Evolutionary conservation across 2,113 vertebrate species (phyloP).

Genomic region (Crocuta crocuta): DNA sequence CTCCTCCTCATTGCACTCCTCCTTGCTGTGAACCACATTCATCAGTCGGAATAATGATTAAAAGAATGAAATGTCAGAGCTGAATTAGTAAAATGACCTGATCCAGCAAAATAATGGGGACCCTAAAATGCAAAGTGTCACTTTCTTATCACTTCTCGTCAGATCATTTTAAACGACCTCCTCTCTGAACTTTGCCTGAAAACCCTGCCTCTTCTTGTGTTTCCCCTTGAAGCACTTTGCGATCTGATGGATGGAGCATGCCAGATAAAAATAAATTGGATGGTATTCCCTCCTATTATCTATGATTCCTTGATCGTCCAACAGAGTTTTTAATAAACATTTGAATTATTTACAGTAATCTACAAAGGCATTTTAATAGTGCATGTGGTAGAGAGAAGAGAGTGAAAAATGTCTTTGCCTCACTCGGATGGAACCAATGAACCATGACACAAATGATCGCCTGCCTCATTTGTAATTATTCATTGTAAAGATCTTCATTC

Average conservation of each 20-base stretch:
- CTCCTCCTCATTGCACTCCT: neutral
- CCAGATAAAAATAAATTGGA: constrained; percentile 63
- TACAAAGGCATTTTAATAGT: constrained; percentile 70
- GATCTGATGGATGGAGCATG: constrained; percentile 62
- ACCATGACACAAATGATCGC: constrained; percentile 73
- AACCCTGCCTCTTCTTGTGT: neutral
- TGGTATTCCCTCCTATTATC: constrained; percentile 67
- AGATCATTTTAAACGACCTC: neutral
- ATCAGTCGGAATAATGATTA: neutral
- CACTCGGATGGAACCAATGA: constrained; percentile 59
- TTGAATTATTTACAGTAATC: constrained; percentile 79
- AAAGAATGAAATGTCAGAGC: neutral
- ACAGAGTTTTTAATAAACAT: constrained; percentile 80
- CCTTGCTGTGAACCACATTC: neutral
- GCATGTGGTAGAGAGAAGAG: constrained; percentile 55
- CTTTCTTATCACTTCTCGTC: neutral
- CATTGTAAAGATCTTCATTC: constrained; percentile 71
- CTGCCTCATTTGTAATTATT: constrained; percentile 71
- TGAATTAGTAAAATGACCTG: neutral
- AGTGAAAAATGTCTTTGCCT: constrained; percentile 77
- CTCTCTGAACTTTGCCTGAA: neutral
- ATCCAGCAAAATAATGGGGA: neutral
- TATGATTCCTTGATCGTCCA: constrained; percentile 66
- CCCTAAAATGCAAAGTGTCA: neutral
- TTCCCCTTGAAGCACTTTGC: constrained; percentile 28